Evolutionary conservation across 2,797 vertebrate genomes (phyloP), one percentile per base, ranked within the genome.

Genomic region (Parambassis ranga): DNA sequence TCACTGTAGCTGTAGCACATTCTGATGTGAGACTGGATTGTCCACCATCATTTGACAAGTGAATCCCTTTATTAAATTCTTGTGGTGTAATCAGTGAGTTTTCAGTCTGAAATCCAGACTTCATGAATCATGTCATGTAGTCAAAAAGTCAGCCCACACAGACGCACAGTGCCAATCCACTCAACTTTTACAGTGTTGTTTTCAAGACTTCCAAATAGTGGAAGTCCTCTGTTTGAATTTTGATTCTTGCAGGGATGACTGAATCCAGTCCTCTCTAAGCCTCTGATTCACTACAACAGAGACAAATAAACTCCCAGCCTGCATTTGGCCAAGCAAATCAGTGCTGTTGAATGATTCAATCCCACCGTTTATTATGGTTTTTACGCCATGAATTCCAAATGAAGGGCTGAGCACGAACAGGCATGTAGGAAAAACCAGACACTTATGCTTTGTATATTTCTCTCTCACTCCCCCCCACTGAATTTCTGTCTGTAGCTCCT

Each of bases 341-440:
- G 82, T 2, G 0, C 85, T 56, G 87, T 28, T 84, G 84, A 91
- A 79, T 79, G 84, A 89, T 91, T 84, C 84, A 87, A 76, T 90
- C 85, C 77, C 68, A 63, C 11, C 38, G 86, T 90, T 91, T 91
- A 87, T 91, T 91, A 85, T 91, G 85, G 31, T 85, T 89, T 87
- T 87, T 77, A 81, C 50, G 81, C 80, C 74, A 78, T 79, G 73
- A 83, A 82, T 81, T 86, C 71, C 73, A 53, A 84, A 79, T 77
- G 80, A 84, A 81, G 62, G 64, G 39, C 51, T 15, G 70, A 79
- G 82, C 85, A 85, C 59, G 81, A 87, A 84, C 84, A 78, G 81
- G 61, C 82, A 53, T 19, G 70, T 53, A 30, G 67, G 74, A 60
- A 75, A 77, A 80, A 67, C n/a, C 77, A 74, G 47, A 10, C 85